Percentiles rank a stretch among this genome's conserved stretches.
Conservation (phyloP, 2,113 vertebrate genomes). For the Cavia porcellus region DNA sequence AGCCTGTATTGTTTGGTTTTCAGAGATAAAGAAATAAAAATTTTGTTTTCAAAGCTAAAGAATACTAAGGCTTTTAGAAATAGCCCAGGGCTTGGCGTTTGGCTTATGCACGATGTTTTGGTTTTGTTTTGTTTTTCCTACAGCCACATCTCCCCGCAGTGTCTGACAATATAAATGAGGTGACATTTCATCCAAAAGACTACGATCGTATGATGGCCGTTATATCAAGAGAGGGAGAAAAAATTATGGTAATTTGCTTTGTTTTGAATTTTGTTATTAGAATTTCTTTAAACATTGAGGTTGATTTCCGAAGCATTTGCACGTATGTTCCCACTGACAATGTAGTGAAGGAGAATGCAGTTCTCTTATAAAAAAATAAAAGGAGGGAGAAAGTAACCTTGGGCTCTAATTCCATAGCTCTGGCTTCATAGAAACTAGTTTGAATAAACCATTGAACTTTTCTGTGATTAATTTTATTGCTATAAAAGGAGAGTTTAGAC, state of each 20-base stretch:
- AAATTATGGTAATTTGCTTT: conserved; percentile 88
- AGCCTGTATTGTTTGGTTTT: background rate
- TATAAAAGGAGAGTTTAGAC: background rate
- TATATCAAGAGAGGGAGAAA: conserved; percentile 94
- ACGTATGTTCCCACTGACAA: background rate
- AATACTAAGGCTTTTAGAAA: background rate
- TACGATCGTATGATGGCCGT: conserved; percentile 92
- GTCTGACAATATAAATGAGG: conserved; percentile 94
- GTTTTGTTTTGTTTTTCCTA: conserved; percentile 64
- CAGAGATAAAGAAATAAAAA: background rate
- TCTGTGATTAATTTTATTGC: background rate
- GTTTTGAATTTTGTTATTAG: conserved; percentile 35
- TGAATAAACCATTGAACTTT: background rate
- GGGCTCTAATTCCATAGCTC: background rate
- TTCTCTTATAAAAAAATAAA: background rate
- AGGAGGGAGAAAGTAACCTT: too few relatives aligned
- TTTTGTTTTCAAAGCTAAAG: conserved; percentile 16
- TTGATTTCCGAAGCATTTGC: background rate
- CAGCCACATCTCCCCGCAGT: conserved; percentile 93
- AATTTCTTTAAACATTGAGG: conserved; percentile 1
- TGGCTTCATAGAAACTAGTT: background rate
- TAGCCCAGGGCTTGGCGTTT: background rate
- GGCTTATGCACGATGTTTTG: background rate
- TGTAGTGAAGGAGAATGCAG: background rate
- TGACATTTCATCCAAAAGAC: conserved; percentile 90